These are phyloP conservation scores for Palythoa heliodiscus DNA, from an alignment of 92 coral and sea anemone species.

Conservation along the genomic window DNA sequence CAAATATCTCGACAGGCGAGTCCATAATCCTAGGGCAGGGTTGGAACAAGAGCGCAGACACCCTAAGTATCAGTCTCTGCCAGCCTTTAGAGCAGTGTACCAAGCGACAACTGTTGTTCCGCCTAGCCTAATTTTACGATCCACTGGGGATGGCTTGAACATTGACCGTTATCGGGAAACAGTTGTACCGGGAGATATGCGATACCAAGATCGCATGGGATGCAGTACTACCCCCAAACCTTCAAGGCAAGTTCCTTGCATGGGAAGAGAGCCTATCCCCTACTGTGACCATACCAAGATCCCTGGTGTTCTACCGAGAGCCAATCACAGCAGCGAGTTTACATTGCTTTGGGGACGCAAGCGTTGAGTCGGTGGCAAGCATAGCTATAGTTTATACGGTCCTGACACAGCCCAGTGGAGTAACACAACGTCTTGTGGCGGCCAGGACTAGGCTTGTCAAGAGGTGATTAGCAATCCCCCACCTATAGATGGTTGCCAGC, in stretches of 20 bases:
- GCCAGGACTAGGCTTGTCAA: not conserved
- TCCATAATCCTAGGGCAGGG: not conserved
- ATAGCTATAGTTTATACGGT: not conserved
- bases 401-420: not conserved
- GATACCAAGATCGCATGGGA: no score
- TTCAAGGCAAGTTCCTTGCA: not conserved
- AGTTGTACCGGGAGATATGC: no score
- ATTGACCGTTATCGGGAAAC: not conserved
- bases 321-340: no score
- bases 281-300: not conserved
- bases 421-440: no score
- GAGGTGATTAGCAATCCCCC: not conserved
- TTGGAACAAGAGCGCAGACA: not conserved
- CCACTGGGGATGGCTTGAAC: not conserved
- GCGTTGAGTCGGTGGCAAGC: not conserved
- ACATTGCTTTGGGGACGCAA: no score
- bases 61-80: not conserved
- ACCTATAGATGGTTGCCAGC: not conserved
- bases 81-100: not conserved
- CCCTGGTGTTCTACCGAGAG: not conserved
- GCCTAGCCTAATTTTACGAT: not conserved
- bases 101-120: not conserved
- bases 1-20: no score
- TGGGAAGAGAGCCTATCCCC: not conserved
- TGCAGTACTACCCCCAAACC: not conserved